A percentile compares a stretch with the other conserved stretches of the same genome.
Conservation (phyloP, 30 jellyfish, hydroid and myxozoan species). For the Phacellophora camtschatica region DNA sequence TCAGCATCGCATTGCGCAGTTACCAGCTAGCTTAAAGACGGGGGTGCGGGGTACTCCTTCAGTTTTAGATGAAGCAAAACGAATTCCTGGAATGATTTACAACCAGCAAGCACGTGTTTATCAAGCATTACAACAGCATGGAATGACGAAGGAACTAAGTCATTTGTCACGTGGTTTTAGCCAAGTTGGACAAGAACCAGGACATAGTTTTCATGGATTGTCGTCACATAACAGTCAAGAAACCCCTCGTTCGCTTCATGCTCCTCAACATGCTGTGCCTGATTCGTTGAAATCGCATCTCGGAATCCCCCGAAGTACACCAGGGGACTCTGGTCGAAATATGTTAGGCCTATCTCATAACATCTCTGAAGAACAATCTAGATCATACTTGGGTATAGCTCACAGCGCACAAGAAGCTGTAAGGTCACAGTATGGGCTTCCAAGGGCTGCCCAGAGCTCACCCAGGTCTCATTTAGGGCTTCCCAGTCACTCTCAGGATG, state of each 20-base stretch:
- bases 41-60: conserved; percentile 40
- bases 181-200: conserved; percentile 36
- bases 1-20: conserved; percentile 47
- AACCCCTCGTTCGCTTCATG: conserved; percentile 37
- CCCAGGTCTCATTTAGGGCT: conserved; percentile 51
- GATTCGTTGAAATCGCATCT: conserved; percentile 51
- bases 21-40: conserved; percentile 39
- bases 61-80: conserved; percentile 23
- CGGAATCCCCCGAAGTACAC: conserved; percentile 26
- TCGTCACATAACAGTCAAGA: conserved; percentile 36
- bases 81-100: conserved; percentile 42
- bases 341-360: conserved; percentile 30
- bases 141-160: conserved; percentile 25
- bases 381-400: conserved; percentile 30
- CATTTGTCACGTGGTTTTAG: conserved; percentile 25
- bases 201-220: conserved; percentile 48
- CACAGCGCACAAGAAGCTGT: conserved; percentile 30
- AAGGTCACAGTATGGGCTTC: conserved; percentile 34
- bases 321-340: conserved; percentile 38
- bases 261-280: conserved; percentile 37
- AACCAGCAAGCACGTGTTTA: conserved; percentile 46
- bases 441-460: conserved; percentile 45
- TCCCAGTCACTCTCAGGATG: conserved; percentile 50
- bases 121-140: conserved; percentile 45
- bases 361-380: conserved; percentile 27